phyloP scores from a whole-genome alignment of 2,113 vertebrate genomes.

The Oophaga pumilio region DNA sequence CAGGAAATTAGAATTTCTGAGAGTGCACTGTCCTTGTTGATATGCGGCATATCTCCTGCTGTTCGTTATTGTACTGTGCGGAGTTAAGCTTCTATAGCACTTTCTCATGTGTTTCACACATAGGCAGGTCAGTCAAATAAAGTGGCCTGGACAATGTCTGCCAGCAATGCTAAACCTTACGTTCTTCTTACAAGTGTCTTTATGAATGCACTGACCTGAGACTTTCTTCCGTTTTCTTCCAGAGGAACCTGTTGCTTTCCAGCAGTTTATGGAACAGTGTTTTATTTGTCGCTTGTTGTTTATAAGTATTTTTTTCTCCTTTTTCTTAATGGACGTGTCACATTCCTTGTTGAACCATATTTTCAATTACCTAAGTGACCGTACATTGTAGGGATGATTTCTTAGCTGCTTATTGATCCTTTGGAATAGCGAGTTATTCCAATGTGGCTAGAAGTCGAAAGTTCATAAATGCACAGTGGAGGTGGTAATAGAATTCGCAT shows the following conservation, averaged over 20 bases:
- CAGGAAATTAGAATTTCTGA: constrained; percentile 25
- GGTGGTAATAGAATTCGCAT: not conserved
- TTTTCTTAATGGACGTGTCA: not conserved
- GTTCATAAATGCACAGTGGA: not conserved
- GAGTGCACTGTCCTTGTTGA: not conserved
- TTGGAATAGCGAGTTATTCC: not conserved
- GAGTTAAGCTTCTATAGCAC: constrained; percentile 22
- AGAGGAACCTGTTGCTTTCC: constrained; percentile 20
- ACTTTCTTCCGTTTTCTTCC: constrained; percentile 3
- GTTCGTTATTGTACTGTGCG: constrained; percentile 26
- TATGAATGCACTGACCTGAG: constrained; percentile 15
- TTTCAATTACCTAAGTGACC: not conserved
- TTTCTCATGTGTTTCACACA: constrained; percentile 44
- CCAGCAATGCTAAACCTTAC: not conserved
- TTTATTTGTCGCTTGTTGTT: not conserved
- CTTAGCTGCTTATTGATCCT: not conserved
- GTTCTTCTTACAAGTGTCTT: constrained; percentile 24
- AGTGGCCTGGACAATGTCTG: constrained; percentile 45
- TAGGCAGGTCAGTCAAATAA: constrained; percentile 33
- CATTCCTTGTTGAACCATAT: not conserved
- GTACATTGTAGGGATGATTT: not conserved
- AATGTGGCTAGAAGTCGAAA: not conserved
- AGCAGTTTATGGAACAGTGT: not conserved
- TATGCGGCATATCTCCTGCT: constrained; percentile 24
- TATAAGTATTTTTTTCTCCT: not conserved